Conservation (phyloP, 2,888 invertebrate genomes). For the Agonopterix heracliana region DNA sequence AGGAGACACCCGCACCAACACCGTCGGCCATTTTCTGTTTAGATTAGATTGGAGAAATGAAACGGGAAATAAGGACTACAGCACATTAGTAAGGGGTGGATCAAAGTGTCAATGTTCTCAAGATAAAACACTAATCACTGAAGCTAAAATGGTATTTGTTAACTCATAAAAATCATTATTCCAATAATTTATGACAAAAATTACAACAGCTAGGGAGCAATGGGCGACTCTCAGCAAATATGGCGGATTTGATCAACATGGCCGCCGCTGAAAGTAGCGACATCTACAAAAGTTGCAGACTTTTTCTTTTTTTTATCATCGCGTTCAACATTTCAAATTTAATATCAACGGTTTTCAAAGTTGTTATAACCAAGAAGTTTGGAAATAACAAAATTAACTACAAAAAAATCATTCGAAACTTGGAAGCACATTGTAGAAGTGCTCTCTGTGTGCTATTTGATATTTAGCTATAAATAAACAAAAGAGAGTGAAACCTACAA, state of each 20-base stretch:
- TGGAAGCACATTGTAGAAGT: too few relatives aligned
- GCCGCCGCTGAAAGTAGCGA: slow-evolving; percentile 46
- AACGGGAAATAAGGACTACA: slow-evolving; percentile 40
- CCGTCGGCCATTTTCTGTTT: slow-evolving; percentile 90
- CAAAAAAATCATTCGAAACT: too few relatives aligned
- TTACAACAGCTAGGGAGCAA: slow-evolving; percentile 56
- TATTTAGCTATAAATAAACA: too few relatives aligned
- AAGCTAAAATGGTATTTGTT: slow-evolving; percentile 50
- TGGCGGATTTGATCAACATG: slow-evolving; percentile 69
- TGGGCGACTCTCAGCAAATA: slow-evolving; percentile 70
- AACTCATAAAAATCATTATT: slow-evolving; percentile 64
- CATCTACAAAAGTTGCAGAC: slow-evolving; percentile 33
- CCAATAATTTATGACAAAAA: slow-evolving; percentile 52
- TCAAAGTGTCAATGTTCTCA: slow-evolving; percentile 31
- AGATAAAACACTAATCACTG: slow-evolving; percentile 58
- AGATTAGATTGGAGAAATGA: slow-evolving; percentile 73
- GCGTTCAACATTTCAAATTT: slow-evolving; percentile 9
- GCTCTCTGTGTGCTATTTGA: too few relatives aligned
- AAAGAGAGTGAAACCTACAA: too few relatives aligned
- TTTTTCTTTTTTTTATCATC: slow-evolving; percentile 19
- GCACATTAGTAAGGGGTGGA: slow-evolving; percentile 4
- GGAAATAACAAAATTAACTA: too few relatives aligned
- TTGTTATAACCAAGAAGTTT: too few relatives aligned
- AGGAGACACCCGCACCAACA: slow-evolving; percentile 87
- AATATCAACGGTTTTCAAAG: background rate